phyloP scores from a whole-genome alignment of 1,140 invertebrate genomes.

The Drosophila asahinai region DNA sequence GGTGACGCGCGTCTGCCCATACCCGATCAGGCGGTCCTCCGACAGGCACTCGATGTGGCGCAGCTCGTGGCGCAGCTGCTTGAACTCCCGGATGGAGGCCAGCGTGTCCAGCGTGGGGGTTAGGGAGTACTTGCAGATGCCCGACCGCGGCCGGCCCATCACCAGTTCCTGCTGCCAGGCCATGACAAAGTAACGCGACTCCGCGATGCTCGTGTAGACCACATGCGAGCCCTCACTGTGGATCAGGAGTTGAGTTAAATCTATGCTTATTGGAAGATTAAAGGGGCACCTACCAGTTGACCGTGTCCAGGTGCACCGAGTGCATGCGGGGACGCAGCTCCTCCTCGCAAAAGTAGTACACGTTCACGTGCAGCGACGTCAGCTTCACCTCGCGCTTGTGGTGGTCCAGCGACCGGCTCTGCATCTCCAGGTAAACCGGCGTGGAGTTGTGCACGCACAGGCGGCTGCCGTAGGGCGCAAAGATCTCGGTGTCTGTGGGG shows the following conservation, averaged over 20 bases:
- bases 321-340: slow-evolving; percentile 70
- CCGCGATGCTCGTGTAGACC: slow-evolving; percentile 71
- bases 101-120: slow-evolving; percentile 77
- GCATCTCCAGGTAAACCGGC: slow-evolving; percentile 82
- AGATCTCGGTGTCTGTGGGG: slow-evolving; percentile 62
- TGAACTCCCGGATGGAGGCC: slow-evolving; percentile 81
- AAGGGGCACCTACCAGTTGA: slow-evolving; percentile 57
- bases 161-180: slow-evolving; percentile 74
- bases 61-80: slow-evolving; percentile 71
- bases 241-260: neutral
- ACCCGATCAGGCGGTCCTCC: slow-evolving; percentile 79
- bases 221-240: slow-evolving; percentile 60
- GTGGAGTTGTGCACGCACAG: slow-evolving; percentile 75
- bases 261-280: neutral
- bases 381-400: slow-evolving; percentile 68
- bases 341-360: slow-evolving; percentile 80
- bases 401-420: slow-evolving; percentile 59
- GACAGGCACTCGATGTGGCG: slow-evolving; percentile 70
- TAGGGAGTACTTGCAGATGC: slow-evolving; percentile 82
- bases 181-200: slow-evolving; percentile 81
- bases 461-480: slow-evolving; percentile 62
- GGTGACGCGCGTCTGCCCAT: slow-evolving; percentile 67
- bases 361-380: slow-evolving; percentile 74
- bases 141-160: slow-evolving; percentile 67
- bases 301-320: slow-evolving; percentile 77